Evolutionary conservation across 1,140 invertebrate species (phyloP).

Genomic region (Aphelenchoides fujianensis): DNA sequence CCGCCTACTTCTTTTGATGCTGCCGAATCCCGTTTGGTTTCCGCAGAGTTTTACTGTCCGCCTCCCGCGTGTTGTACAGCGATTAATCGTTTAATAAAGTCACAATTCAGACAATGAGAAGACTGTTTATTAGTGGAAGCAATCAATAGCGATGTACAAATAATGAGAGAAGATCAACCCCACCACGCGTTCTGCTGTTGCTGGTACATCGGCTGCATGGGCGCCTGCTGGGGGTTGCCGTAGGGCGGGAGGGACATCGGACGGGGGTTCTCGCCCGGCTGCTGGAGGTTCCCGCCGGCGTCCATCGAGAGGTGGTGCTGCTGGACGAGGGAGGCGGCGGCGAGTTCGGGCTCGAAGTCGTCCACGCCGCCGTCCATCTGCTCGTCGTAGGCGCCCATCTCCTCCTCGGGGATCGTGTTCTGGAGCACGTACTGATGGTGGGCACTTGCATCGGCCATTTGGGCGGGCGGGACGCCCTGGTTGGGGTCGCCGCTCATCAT

Average conservation of each 20-base stretch:
- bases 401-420: background rate
- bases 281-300: background rate
- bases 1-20: constrained; percentile 8
- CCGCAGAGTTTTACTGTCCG: background rate
- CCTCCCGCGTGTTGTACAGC: background rate
- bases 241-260: background rate
- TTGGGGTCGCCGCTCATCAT: background rate
- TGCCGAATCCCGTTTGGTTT: background rate
- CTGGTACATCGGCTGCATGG: background rate
- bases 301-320: background rate
- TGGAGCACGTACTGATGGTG: background rate
- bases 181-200: background rate
- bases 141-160: background rate
- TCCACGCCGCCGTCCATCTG: background rate
- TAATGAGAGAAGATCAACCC: background rate
- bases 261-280: background rate
- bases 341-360: background rate
- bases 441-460: background rate
- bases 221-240: background rate
- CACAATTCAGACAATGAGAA: background rate
- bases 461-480: background rate
- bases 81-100: background rate
- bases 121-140: background rate
- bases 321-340: background rate
- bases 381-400: background rate